Evolutionary conservation across 2,888 invertebrate species (phyloP).

Genomic region (Hirtodrosophila alboralis): DNA sequence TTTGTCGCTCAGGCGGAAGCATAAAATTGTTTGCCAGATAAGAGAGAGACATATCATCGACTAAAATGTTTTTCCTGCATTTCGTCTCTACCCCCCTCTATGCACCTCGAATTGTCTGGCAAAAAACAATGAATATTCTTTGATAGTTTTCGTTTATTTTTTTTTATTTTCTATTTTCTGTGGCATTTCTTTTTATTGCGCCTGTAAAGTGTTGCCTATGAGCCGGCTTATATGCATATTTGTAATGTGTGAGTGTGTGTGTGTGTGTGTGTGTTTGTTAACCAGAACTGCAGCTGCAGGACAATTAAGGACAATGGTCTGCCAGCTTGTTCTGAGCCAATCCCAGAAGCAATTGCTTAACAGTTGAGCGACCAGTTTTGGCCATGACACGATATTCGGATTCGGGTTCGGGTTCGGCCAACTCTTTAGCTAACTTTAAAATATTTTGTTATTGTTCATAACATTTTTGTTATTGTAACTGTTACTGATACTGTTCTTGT

Average conservation of each 20-base stretch:
- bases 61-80: slow-evolving; percentile 68
- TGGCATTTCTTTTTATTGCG: slow-evolving; percentile 51
- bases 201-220: slow-evolving; percentile 59
- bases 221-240: slow-evolving; percentile 45
- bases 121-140: slow-evolving; percentile 65
- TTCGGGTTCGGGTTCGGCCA: no score
- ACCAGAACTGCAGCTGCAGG: slow-evolving; percentile 28
- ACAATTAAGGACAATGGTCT: slow-evolving; percentile 52
- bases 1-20: slow-evolving; percentile 80
- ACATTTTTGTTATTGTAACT: slow-evolving; percentile 6
- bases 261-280: slow-evolving; percentile 28
- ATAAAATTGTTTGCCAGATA: slow-evolving; percentile 79
- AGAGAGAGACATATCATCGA: slow-evolving; percentile 66
- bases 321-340: slow-evolving; percentile 3
- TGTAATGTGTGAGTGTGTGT: slow-evolving; percentile 5
- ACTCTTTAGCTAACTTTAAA: slow-evolving; percentile 65
- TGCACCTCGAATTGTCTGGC: background rate
- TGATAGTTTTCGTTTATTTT: no score
- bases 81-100: slow-evolving; percentile 12
- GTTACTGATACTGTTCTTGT: slow-evolving; percentile 5
- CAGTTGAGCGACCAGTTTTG: slow-evolving; percentile 43
- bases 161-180: no score
- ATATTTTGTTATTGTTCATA: slow-evolving; percentile 12
- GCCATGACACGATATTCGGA: slow-evolving; percentile 44
- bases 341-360: slow-evolving; percentile 21